Evolutionary conservation across 2,888 invertebrate species (phyloP).

Genomic region (Mechanitis messenoides): DNA sequence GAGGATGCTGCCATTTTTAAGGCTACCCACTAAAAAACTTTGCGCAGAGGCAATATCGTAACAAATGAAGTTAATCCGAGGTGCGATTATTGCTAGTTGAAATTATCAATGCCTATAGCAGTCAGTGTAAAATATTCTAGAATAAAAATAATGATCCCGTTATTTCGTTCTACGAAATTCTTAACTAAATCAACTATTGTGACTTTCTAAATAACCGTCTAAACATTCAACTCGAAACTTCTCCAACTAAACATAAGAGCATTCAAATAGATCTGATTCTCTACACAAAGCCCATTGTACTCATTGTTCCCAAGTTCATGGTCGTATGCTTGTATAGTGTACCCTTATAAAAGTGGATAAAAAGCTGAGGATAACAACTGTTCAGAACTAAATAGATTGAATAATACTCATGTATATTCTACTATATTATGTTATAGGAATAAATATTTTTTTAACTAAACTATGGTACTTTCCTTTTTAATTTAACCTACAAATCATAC

Average conservation of each 20-base stretch:
- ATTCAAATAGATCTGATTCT: constrained; percentile 6
- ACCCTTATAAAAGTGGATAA: constrained; percentile 4
- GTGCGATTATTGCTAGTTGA: constrained; percentile 95
- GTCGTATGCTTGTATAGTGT: constrained; percentile 2
- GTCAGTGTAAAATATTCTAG: no score
- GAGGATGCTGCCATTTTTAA: no score
- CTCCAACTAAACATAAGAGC: constrained; percentile 4
- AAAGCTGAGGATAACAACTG: not conserved
- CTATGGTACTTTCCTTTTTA: no score
- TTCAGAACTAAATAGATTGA: not conserved
- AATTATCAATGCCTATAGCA: constrained; percentile 47
- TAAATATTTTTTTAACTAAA: not conserved
- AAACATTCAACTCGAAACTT: constrained; percentile 4
- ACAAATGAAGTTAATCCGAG: constrained; percentile 92
- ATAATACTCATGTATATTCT: not conserved
- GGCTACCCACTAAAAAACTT: constrained; percentile 36
- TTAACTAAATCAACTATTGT: constrained; percentile 3
- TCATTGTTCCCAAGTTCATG: constrained; percentile 21
- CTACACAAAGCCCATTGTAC: constrained; percentile 5
- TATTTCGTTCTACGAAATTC: not conserved
- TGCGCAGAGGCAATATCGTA: constrained; percentile 95
- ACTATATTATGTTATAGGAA: not conserved
- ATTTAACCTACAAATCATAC: no score
- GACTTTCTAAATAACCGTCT: not conserved
- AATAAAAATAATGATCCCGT: no score